These are phyloP conservation scores for Tyrannus savana DNA, from an alignment of 2,113 vertebrate species.

Conservation along the genomic window DNA sequence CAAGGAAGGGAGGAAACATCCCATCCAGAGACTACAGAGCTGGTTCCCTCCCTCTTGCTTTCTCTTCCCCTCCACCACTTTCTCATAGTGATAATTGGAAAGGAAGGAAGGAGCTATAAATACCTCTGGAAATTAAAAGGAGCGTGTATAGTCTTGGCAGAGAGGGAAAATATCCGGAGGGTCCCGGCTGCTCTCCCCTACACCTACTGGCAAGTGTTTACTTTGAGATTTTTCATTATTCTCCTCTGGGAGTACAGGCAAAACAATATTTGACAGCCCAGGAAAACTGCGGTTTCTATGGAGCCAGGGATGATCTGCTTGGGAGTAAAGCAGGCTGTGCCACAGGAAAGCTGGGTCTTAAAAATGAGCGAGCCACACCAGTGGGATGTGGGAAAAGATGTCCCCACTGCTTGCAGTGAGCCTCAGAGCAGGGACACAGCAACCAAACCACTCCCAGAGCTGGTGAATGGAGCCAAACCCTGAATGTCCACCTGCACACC, in stretches of 20 bases:
- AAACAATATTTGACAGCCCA: conserved; percentile 18
- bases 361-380: fast-evolving
- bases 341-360: not conserved
- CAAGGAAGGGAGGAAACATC: not conserved
- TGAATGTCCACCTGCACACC: fast-evolving
- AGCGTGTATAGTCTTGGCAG: not conserved
- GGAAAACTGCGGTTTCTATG: not conserved
- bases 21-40: fast-evolving
- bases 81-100: not conserved
- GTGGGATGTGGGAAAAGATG: not conserved
- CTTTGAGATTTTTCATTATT: not conserved
- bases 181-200: not conserved
- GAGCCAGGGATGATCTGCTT: not conserved
- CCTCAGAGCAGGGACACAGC: not conserved
- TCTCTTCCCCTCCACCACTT: not conserved
- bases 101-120: conserved; percentile 35
- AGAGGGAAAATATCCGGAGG: not conserved
- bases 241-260: not conserved
- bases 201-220: conserved; percentile 27
- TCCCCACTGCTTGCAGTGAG: not conserved
- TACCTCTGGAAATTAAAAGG: conserved; percentile 34
- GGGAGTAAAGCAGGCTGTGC: not conserved
- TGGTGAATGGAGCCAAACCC: fast-evolving
- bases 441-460: not conserved
- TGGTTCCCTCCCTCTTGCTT: not conserved